Evolutionary conservation across 2,113 vertebrate genomes (phyloP), one percentile per base, ranked within the genome.

Genomic region (Sinocyclocheilus grahami): DNA sequence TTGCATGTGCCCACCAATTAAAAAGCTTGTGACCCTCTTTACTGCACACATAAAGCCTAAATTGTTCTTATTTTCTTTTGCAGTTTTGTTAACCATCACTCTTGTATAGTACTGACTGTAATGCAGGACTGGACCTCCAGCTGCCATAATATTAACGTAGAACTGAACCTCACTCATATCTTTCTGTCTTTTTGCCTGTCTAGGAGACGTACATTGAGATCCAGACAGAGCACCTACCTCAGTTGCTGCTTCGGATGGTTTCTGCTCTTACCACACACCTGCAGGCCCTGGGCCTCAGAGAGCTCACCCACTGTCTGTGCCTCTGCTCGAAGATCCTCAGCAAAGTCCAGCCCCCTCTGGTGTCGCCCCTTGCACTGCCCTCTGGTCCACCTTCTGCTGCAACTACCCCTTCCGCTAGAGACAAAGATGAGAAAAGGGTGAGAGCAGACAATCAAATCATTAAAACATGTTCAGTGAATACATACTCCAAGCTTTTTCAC

Each of bases 151-250:
- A 51, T 51, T 78, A 18, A 78, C 0, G n/a, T 3, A 27, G 24
- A 80, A 60, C 20, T 62, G 5, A 77, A 24, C 27, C n/a, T 22
- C n/a, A 16, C 14, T 18, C n/a, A 16, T 22, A 16, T 90, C 8
- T 69, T 90, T 74, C 53, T 22, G 22, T 90, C 8, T 69, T 90
- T 74, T 14, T 60, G 67, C 37, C 72, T 51, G 55, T 96, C 92
- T 24, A 99, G 98, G 98, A 99, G 90, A 99, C 98, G 0, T 99
- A 99, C 58, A 99, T 99, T 88, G 98, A 99, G 95, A 99, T 99
- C 93, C 98, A 99, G 93, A 99, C 98, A 7, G 98, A 99, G 91
- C 98, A 99, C 83, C 94, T 99, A 87, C 98, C 98, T 83, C 97
- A 99, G 92, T 93, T 99, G 90, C 93, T 99, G 84, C 92, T 99